These are phyloP conservation scores for Elgaria multicarinata DNA, from an alignment of 2,113 vertebrate species.

Conservation along the genomic window DNA sequence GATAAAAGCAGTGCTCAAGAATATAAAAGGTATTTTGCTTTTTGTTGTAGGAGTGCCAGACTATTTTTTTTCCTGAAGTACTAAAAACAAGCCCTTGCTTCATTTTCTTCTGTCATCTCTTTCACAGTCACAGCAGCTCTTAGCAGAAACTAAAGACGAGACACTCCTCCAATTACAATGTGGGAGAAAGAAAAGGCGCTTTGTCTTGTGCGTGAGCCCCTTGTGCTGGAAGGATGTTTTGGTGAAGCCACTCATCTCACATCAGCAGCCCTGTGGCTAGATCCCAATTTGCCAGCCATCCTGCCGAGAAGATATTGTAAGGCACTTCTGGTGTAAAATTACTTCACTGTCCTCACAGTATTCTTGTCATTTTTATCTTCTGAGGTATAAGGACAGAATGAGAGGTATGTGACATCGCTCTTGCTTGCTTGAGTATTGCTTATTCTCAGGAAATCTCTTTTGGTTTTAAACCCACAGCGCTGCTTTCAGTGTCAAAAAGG, in stretches of 20 bases:
- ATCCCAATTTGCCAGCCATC: neutral
- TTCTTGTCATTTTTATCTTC: conserved; percentile 20
- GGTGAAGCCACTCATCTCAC: neutral
- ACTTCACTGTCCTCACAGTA: neutral
- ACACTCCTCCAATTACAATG: neutral
- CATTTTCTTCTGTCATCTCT: neutral
- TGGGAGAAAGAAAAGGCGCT: neutral
- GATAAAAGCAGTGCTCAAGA: neutral
- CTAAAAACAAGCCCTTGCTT: neutral
- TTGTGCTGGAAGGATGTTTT: conserved; percentile 9
- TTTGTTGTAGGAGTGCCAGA: neutral
- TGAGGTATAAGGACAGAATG: neutral
- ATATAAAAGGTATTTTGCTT: neutral
- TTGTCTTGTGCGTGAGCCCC: neutral
- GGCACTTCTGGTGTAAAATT: conserved; percentile 6
- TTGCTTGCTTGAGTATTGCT: neutral
- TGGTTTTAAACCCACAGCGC: neutral
- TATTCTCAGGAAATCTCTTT: neutral
- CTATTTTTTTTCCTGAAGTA: neutral
- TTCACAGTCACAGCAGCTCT: neutral
- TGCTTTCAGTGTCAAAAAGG: neutral
- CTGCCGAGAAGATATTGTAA: conserved; percentile 6
- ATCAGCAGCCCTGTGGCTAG: neutral
- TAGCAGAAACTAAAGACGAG: neutral
- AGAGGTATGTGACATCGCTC: neutral